Base-by-base conservation (phyloP, 2,888 invertebrate species). In the Trachelus tabidus region DNA sequence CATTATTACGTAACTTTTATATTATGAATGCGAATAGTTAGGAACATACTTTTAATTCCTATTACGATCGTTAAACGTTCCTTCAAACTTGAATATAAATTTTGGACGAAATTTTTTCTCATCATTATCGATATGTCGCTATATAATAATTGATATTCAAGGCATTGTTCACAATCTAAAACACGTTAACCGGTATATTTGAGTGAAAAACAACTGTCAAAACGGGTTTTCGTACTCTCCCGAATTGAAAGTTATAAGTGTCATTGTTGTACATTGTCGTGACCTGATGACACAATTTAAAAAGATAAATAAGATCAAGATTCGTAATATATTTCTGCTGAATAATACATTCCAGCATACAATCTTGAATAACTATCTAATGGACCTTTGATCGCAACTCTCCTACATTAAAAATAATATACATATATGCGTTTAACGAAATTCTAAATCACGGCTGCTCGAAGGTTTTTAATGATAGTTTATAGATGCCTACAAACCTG, bases 41-140 rank as follows among this genome's bases (percentile, higher is more conserved):
- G n/a, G 74, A 12, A 0, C 77, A 84, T 34, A 84, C 83, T 85
- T 86, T 83, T 85, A 34, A 76, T 83, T 31, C 12, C 15, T 11
- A 73, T 83, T 79, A 76, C 40, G 40, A 23, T 40, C 15, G 6
- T 40, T 40, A 40, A 6, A 23, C 9, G 56, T 56, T 56, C 23
- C 9, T 56, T 2, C 23, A 23, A 9, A 23, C 9, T 56, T 2
- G 6, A 23, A 56, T 56, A 56, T 15, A 9, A 56, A 56, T 56
- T 56, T 56, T 56, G 2, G 23, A 56, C 2, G 2, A 15, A 4
- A 9, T 56, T 23, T 40, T 23, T 9, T 56, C 12, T 12, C 12
- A 12, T 4, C 0, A 4, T 4, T 12, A 12, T 56, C 0, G 23
- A 23, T 23, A 15, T 23, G 23, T 56, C 23, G 2, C 56, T 9